phyloP scores from a whole-genome alignment of 2,797 vertebrate genomes.

The Saxicola maurus region DNA sequence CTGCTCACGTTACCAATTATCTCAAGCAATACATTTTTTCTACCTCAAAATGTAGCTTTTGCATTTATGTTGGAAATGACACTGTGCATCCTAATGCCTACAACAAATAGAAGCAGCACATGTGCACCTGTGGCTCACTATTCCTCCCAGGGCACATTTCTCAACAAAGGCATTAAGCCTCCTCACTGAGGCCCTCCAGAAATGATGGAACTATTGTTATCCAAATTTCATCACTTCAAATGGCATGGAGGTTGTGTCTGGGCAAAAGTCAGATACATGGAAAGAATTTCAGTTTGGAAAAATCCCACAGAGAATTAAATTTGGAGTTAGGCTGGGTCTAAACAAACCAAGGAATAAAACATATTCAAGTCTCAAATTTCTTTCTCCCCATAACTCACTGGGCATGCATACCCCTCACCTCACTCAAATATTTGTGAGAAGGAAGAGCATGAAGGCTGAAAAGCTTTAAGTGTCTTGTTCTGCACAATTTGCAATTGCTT shows the following conservation, averaged over 20 bases:
- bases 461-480: not conserved
- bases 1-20: not conserved
- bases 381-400: not conserved
- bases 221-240: not conserved
- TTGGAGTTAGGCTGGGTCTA: not conserved
- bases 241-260: not conserved
- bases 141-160: not conserved
- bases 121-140: fast-evolving
- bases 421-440: not conserved
- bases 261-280: not conserved
- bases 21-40: not conserved
- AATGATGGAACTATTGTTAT: not conserved
- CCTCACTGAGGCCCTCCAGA: not conserved
- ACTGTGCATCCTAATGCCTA: not conserved
- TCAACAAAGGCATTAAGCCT: not conserved
- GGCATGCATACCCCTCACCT: not conserved
- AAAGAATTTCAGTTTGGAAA: not conserved
- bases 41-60: not conserved
- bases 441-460: not conserved
- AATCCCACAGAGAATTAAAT: not conserved
- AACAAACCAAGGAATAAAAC: not conserved
- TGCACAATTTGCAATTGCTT: not conserved
- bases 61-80: not conserved
- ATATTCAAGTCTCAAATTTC: not conserved
- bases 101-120: not conserved